These are phyloP conservation scores for Aphelinus certus DNA, from an alignment of 1,140 invertebrate genomes.

Conservation along the genomic window DNA sequence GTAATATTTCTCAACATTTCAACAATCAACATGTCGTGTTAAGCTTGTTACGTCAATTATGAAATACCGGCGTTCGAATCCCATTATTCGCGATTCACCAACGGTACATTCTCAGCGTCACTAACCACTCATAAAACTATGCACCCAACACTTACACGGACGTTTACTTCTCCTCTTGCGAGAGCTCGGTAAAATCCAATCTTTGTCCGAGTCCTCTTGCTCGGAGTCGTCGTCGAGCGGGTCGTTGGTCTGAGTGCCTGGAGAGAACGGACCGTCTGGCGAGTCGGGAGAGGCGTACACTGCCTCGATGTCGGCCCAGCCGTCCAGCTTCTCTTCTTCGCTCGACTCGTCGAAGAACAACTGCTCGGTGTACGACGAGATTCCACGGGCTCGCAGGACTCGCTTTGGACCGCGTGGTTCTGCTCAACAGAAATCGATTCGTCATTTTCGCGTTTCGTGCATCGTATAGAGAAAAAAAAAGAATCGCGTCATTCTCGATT, in stretches of 20 bases:
- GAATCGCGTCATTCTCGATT: no score
- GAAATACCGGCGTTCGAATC: no score
- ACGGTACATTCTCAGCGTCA: no score
- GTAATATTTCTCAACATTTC: no score
- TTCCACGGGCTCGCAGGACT: conserved; percentile 57
- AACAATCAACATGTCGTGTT: no score
- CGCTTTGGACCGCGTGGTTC: conserved; percentile 46
- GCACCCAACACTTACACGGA: conserved; percentile 49
- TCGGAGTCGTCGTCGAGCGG: conserved; percentile 46
- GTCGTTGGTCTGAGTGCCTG: conserved; percentile 29
- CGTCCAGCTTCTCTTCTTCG: conserved; percentile 54
- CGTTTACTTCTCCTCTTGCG: conserved; percentile 62
- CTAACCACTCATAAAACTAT: conserved; percentile 9
- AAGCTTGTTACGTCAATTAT: no score
- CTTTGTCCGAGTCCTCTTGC: conserved; percentile 60
- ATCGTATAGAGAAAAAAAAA: no score
- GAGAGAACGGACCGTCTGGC: conserved; percentile 36
- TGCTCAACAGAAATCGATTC: not conserved
- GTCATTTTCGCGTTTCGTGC: no score
- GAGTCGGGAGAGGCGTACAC: conserved; percentile 47
- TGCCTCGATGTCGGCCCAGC: conserved; percentile 55
- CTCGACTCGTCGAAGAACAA: conserved; percentile 57
- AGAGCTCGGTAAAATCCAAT: conserved; percentile 60
- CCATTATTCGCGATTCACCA: no score
- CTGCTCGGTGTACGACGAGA: conserved; percentile 61